Conservation (phyloP, 2,797 vertebrate genomes). For the Otolemur crassicaudatus region DNA sequence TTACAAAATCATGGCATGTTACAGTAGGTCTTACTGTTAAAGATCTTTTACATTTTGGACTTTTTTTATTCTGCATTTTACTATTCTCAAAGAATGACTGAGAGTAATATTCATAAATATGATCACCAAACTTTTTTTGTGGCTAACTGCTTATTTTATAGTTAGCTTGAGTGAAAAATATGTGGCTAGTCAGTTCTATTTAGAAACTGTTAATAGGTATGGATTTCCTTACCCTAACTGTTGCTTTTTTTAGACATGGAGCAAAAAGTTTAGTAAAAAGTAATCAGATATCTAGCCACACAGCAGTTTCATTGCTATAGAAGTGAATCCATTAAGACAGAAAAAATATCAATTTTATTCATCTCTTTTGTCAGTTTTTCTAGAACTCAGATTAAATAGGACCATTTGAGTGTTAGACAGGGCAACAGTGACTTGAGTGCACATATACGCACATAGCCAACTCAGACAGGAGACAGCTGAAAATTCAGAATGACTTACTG, state of each 20-base stretch:
- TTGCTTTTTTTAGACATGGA: constrained; percentile 45
- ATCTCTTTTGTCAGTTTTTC: constrained; percentile 31
- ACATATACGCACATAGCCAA: neutral
- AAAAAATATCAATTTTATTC: constrained; percentile 47
- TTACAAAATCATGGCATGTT: constrained; percentile 30
- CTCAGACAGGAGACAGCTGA: constrained; percentile 16
- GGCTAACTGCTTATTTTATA: constrained; percentile 43
- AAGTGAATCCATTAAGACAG: neutral
- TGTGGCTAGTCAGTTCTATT: neutral
- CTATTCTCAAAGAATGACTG: neutral
- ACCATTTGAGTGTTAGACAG: constrained; percentile 11
- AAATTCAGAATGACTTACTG: constrained; percentile 36
- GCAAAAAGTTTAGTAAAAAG: constrained; percentile 6
- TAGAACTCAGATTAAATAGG: constrained; percentile 13
- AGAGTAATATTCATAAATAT: neutral
- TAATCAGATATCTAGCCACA: constrained; percentile 10
- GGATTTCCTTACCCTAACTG: neutral
- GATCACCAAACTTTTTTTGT: neutral
- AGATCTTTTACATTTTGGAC: constrained; percentile 41
- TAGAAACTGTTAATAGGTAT: neutral
- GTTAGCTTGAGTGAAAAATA: constrained; percentile 8
- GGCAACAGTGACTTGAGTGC: constrained; percentile 3
- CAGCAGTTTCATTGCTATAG: neutral
- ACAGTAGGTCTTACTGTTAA: constrained; percentile 17
- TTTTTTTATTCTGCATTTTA: constrained; percentile 36